Base-by-base conservation (phyloP, 2,888 invertebrate species). In the Tricholauxania praeusta region DNA sequence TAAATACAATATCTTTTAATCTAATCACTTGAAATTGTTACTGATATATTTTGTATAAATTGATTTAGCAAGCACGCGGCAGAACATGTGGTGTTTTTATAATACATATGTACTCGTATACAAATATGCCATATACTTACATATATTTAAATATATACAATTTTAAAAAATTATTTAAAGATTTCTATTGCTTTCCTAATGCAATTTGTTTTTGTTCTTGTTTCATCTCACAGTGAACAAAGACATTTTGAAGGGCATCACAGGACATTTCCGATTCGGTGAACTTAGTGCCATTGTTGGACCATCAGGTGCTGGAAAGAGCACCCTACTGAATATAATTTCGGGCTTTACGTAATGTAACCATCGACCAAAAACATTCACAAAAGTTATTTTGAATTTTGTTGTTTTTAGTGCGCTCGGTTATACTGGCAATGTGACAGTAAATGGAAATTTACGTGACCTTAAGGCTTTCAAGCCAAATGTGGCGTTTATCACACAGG, bases 401-500 rank as follows among this genome's bases (percentile, higher is more conserved):
- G 15, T 48, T 32, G 39, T 65, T 78, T 80, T n/a, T 52, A 87
- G 87, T 62, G 65, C 81, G 1, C 80, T 73, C 76, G 86, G 86
- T 71, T 83, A 92, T n/a, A 88, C 87, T 19, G 97, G 97, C 0
- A 89, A 88, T 32, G 89, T 96, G 51, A 88, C 88, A 62, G 89
- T 96, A n/a, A 96, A 96, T 83, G 93, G 92, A 5, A 89, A 89
- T 49, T 82, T 89, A 60, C 89, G 94, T 53, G 90, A 93, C 78
- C 89, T 93, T 76, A 90, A 92, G 78, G 87, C 89, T 72, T 93
- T 96, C 79, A 90, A 93, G 59, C 91, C 92, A 80, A 90, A 93
- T 76, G 92, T 94, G 4, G 96, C 96, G 79, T 97, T 96, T 87
- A 97, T 98, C 76, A 94, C 96, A 89, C 98, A 98, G 86, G 93